Percentiles rank a stretch among this genome's conserved stretches.
phyloP scores from a whole-genome alignment of 1,140 invertebrate species.

The Gonatopus flavifemur region DNA sequence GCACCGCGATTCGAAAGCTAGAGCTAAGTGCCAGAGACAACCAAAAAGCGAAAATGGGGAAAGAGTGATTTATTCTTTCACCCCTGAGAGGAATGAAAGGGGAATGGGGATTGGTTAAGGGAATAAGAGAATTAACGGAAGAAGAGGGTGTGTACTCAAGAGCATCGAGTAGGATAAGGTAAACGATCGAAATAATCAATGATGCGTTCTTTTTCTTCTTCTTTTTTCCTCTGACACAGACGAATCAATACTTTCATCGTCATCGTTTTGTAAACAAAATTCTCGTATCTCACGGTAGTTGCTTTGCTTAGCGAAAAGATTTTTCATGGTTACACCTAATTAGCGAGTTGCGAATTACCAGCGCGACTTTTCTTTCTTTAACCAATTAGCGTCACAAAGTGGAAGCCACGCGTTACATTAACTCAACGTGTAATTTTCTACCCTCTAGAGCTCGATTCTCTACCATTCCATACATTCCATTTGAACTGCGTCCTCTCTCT shows the following conservation, averaged over 20 bases:
- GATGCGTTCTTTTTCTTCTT: no score
- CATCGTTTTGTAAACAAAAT: no score
- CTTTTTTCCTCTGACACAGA: no score
- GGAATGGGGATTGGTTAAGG: not conserved
- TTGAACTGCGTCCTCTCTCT: constrained; percentile 14
- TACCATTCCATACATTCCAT: no score
- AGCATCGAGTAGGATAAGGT: no score
- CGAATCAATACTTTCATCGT: no score
- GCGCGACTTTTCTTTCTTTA: constrained; percentile 32
- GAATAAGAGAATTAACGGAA: not conserved
- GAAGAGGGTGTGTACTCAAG: no score
- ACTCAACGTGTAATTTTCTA: constrained; percentile 18
- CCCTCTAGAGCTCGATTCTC: constrained; percentile 22
- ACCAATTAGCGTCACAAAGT: constrained; percentile 25
- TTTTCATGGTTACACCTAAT: constrained; percentile 25
- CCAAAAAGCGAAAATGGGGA: constrained; percentile 3
- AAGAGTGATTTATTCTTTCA: constrained; percentile 23
- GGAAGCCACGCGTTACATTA: constrained; percentile 10
- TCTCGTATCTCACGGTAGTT: no score
- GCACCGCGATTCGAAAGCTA: constrained; percentile 34
- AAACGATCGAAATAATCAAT: no score
- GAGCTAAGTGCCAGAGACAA: constrained; percentile 34
- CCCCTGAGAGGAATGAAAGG: not conserved
- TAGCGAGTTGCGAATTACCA: constrained; percentile 15
- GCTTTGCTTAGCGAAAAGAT: no score